Base-by-base conservation (phyloP, 2,113 vertebrate species). In the Melospiza melodia region DNA sequence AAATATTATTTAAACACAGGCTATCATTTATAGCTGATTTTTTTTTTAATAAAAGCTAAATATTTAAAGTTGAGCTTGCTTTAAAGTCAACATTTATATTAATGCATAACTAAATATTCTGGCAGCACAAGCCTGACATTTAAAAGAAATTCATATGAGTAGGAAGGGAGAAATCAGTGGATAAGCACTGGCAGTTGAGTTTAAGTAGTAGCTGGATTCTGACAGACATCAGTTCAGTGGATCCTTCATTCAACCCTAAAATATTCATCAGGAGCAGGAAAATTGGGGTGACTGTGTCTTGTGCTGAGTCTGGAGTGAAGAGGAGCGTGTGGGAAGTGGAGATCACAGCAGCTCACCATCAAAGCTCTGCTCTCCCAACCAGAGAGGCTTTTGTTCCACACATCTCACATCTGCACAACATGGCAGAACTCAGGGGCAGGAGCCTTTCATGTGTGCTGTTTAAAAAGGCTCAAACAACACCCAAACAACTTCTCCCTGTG, bases 41-140 rank as follows among this genome's bases (percentile, higher is more conserved):
- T 88, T 88, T 20, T 82, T 31, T 1, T 2, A 9, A 75, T 51
- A 76, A 78, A 35, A 35, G 15, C 27, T 72, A 89, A 86, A 86
- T 90, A 77, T 90, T 96, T 88, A 22, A 86, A 93, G 33, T 80
- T 84, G 80, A 77, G 21, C 48, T 15, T 92, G 20, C 75, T 86
- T 95, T 77, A 86, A 88, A 73, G 46, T 83, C 79, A 92, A 62
- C 59, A 66, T 92, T 92, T 93, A 14, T 88, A 48, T 86, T 90
- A 86, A 88, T 63, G 59, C 16, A 24, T 66, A 74, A 55, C 76
- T 83, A 83, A 97, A 90, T 88, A 54, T 58, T 86, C 85, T 90
- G 88, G 46, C 79, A 90, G 35, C 17, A 41, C 25, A 67, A 86
- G 63, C 28, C 59, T 81, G 82, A 73, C 71, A 54, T 91, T 84